These are phyloP conservation scores for Dinothrombium tinctorium DNA, from an alignment of 1,140 invertebrate species.

Conservation along the genomic window DNA sequence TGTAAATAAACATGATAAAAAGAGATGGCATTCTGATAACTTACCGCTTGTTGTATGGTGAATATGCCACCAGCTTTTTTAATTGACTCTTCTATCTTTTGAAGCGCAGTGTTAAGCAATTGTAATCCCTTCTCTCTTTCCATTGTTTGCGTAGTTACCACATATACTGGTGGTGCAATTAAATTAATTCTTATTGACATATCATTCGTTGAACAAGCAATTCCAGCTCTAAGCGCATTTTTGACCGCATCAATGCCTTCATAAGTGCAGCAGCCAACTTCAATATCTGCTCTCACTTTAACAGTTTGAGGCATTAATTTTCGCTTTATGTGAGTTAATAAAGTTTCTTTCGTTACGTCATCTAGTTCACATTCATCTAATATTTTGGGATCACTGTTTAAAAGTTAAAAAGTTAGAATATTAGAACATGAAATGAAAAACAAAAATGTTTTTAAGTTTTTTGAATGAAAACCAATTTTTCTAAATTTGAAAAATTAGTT, in stretches of 20 bases:
- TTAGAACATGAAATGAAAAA: too few relatives aligned
- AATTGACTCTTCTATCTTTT: slow-evolving; percentile 63
- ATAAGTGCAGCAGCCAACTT: slow-evolving; percentile 85
- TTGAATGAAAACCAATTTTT: too few relatives aligned
- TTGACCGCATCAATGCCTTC: slow-evolving; percentile 99
- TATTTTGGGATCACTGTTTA: slow-evolving; percentile 72
- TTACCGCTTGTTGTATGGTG: slow-evolving; percentile 80
- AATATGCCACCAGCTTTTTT: slow-evolving; percentile 65
- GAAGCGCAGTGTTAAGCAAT: slow-evolving; percentile 63
- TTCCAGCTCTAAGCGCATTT: slow-evolving; percentile 63
- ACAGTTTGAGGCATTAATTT: slow-evolving; percentile 93
- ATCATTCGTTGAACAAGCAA: slow-evolving; percentile 72
- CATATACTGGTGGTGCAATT: slow-evolving; percentile 92
- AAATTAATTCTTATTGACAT: slow-evolving; percentile 96
- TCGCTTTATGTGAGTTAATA: slow-evolving; percentile 80
- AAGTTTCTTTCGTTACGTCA: slow-evolving; percentile 67
- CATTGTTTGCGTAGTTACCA: slow-evolving; percentile 92
- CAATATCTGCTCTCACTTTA: slow-evolving; percentile 86
- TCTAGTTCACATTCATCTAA: slow-evolving; percentile 89
- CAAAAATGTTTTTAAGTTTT: too few relatives aligned
- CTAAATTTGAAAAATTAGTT: too few relatives aligned
- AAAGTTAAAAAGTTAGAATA: too few relatives aligned
- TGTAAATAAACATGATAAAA: too few relatives aligned
- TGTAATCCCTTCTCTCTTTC: slow-evolving; percentile 80
- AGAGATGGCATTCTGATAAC: too few relatives aligned